Percentiles rank a stretch among this genome's conserved stretches.
Evolutionary conservation across 2,113 vertebrate genomes (phyloP).

Genomic region (Eira barbara): DNA sequence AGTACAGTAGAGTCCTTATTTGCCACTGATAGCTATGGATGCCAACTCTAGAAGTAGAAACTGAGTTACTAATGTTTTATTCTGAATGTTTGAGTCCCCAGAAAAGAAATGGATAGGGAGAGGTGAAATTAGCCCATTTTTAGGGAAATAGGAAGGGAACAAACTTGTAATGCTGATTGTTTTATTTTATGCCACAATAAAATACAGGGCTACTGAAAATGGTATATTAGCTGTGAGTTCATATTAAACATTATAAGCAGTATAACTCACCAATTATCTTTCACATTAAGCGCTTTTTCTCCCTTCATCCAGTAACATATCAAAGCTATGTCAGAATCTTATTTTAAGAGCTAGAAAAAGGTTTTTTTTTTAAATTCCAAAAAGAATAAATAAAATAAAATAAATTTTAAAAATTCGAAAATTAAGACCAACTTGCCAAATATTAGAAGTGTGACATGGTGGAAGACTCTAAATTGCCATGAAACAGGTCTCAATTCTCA

Average conservation of each 20-base stretch:
- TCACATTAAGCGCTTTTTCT: not conserved
- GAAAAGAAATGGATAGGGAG: not conserved
- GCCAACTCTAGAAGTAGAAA: conserved; percentile 17
- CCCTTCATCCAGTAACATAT: not conserved
- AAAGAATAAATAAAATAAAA: too few relatives aligned
- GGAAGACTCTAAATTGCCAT: conserved; percentile 1
- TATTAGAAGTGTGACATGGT: not conserved
- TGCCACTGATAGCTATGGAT: not conserved
- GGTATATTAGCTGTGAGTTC: not conserved
- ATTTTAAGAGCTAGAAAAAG: not conserved
- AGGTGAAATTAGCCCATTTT: conserved; percentile 22
- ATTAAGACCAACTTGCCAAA: conserved; percentile 33
- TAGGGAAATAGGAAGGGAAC: not conserved
- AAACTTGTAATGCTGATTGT: not conserved
- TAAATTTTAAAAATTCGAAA: not conserved
- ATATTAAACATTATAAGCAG: conserved; percentile 39
- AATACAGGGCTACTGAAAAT: conserved; percentile 26
- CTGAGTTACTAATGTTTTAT: conserved; percentile 18
- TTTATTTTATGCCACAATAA: conserved; percentile 49
- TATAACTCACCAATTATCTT: conserved; percentile 1
- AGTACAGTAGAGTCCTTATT: not conserved
- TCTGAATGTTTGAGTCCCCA: conserved; percentile 8
- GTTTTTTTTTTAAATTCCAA: not conserved
- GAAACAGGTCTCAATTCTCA: not conserved
- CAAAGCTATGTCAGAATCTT: not conserved